These are phyloP conservation scores for Trichopoda pennipes DNA, from an alignment of 2,888 invertebrate species.

Conservation along the genomic window DNA sequence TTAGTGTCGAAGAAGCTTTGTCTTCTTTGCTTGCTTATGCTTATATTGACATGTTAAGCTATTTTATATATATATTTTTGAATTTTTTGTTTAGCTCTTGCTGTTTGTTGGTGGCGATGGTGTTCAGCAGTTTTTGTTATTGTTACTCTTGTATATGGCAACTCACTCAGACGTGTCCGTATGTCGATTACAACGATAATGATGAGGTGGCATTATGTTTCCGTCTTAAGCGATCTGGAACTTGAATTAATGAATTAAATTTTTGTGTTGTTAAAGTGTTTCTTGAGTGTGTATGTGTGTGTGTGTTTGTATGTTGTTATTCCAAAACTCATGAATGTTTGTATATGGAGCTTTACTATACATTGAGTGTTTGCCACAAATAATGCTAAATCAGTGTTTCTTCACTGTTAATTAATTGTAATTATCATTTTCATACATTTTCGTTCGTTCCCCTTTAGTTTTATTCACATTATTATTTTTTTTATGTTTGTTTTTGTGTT, in stretches of 20 bases:
- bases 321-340: conserved; percentile 50
- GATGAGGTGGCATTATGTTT: conserved; percentile 72
- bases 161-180: conserved; percentile 70
- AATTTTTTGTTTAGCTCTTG: conserved; percentile 40
- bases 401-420: conserved; percentile 71
- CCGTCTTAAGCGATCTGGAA: conserved; percentile 77
- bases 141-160: conserved; percentile 36
- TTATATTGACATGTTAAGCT: conserved; percentile 66
- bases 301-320: conserved; percentile 1
- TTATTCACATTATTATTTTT: neutral
- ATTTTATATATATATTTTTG: conserved; percentile 12
- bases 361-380: conserved; percentile 69
- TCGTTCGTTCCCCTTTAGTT: conserved; percentile 1
- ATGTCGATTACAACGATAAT: conserved; percentile 71
- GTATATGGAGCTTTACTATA: conserved; percentile 23
- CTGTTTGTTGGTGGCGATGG: conserved; percentile 40
- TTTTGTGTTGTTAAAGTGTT: conserved; percentile 9
- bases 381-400: conserved; percentile 72
- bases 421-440: conserved; percentile 50
- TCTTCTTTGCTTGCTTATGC: conserved; percentile 56
- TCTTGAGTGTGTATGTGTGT: neutral
- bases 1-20: conserved; percentile 56
- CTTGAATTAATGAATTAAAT: conserved; percentile 70
- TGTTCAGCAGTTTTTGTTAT: conserved; percentile 38
- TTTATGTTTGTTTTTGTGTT: too few relatives aligned